Evolutionary conservation across 2,888 invertebrate genomes (phyloP), one percentile per base, ranked within the genome.

Genomic region (Athalia circularis): DNA sequence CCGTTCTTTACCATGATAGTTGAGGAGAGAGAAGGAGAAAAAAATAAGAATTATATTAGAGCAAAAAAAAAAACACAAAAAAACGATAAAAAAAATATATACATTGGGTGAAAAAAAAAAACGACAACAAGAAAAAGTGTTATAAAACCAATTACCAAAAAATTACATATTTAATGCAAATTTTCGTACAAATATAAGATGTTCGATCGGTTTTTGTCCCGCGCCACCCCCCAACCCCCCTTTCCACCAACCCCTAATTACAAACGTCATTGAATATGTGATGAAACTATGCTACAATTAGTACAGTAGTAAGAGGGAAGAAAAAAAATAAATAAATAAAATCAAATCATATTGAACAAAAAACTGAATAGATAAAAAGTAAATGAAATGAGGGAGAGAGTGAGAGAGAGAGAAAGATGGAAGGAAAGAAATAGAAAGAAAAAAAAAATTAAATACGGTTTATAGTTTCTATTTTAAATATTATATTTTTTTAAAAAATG

Each of bases 401-500:
- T 5, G 67, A 79, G 65, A 78, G 77, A 78, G 79, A 78, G 79
- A 77, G 62, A 68, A 76, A 57, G 72, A 61, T 45, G 74, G 65
- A 62, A 77, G 74, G 64, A 62, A 75, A 80, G 65, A 70, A 72
- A 5, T 50, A 47, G 52, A 78, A 64, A 61, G 79, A 81, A 83
- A 72, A 85, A 79, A 84, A 81, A 84, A 29, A 29, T 29, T 29
- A 29, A 29, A 67, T 80, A 87, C 83, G 85, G 85, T 85, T 29
- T 85, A 85, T 86, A 85, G 85, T 86, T 86, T 86, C 85, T 85
- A 87, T 87, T 87, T 87, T 86, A 65, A 84, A 86, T 81, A 85
- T 85, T 83, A 83, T 86, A 86, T 87, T 87, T 87, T 86, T 85
- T 87, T 84, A 29, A 29, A 29, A 29, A 29, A 29, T 29, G 84